Conservation (phyloP, 2,113 vertebrate genomes). For the Crotalus viridis region DNA sequence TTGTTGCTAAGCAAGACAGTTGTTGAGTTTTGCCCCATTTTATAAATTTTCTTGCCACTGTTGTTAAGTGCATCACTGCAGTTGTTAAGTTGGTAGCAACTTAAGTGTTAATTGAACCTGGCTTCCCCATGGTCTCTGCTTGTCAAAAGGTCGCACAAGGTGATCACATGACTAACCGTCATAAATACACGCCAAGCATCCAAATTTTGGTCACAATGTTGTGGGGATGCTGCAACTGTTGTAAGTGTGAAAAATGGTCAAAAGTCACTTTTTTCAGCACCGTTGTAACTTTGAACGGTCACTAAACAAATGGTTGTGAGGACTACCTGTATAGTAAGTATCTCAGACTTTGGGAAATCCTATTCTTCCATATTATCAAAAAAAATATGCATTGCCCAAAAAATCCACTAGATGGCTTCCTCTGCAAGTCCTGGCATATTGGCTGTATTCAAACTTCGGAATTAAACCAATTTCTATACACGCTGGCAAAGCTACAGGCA, state of each 20-base stretch:
- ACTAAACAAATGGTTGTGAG: background rate
- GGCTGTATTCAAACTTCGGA: background rate
- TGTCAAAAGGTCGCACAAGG: too few relatives aligned
- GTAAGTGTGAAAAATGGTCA: background rate
- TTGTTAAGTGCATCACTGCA: too few relatives aligned
- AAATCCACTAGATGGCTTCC: background rate
- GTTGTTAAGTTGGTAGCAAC: too few relatives aligned
- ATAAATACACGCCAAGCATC: too few relatives aligned
- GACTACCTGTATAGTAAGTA: background rate
- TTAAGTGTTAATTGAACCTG: too few relatives aligned
- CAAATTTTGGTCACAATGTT: too few relatives aligned
- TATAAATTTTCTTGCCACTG: too few relatives aligned
- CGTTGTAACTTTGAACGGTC: background rate
- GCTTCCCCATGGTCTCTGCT: too few relatives aligned
- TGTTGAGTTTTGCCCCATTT: too few relatives aligned
- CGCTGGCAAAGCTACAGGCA: background rate
- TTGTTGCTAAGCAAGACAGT: too few relatives aligned
- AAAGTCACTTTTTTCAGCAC: background rate
- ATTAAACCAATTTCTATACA: background rate
- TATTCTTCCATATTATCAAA: background rate
- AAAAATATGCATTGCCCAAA: background rate
- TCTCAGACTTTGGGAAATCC: background rate
- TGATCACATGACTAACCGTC: too few relatives aligned
- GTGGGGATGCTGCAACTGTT: too few relatives aligned
- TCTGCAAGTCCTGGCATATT: background rate